phyloP scores from a whole-genome alignment of 2,113 vertebrate genomes.

The Saccopteryx leptura region DNA sequence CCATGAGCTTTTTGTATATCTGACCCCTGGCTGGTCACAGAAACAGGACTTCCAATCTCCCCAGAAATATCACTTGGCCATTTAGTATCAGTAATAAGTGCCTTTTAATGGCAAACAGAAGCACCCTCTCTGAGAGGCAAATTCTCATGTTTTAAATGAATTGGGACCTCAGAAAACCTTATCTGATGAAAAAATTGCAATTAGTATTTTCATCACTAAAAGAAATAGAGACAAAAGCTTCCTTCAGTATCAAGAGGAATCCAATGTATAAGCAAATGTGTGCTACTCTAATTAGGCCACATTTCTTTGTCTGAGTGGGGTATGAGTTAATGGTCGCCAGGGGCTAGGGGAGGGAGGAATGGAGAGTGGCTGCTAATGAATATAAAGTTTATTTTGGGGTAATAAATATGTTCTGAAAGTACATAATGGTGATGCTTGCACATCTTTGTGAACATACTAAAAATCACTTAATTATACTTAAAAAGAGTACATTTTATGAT shows the following conservation, averaged over 20 bases:
- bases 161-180: background rate
- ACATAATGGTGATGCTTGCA: background rate
- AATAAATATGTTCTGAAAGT: background rate
- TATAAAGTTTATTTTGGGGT: background rate
- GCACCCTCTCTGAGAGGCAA: background rate
- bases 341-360: background rate
- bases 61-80: background rate
- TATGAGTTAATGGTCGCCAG: background rate
- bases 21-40: background rate
- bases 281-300: background rate
- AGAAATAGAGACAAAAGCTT: background rate
- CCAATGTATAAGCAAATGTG: background rate
- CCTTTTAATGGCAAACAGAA: constrained; percentile 51
- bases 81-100: background rate
- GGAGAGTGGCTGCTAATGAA: background rate
- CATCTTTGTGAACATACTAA: background rate
- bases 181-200: background rate
- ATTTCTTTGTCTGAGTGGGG: background rate
- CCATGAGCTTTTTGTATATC: background rate
- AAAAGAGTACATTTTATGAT: background rate
- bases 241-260: background rate
- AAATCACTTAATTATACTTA: background rate
- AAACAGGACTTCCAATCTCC: background rate
- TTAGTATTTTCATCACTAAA: background rate
- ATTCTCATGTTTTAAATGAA: background rate